Evolutionary conservation across 2,113 vertebrate genomes (phyloP), one percentile per base, ranked within the genome.

Genomic region (Mixornis gularis): DNA sequence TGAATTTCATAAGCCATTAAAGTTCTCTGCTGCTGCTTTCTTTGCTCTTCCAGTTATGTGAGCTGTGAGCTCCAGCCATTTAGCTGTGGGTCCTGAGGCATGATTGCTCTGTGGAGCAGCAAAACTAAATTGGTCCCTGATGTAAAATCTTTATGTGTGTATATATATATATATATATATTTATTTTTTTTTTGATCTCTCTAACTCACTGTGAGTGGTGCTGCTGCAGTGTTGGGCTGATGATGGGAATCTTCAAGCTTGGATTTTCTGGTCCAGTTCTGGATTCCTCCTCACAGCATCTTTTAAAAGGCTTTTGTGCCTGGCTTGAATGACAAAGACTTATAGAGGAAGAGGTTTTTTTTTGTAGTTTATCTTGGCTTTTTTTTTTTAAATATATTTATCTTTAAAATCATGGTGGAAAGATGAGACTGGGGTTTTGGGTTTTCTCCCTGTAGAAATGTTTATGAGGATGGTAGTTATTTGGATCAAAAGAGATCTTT

Each of bases 1-100:
- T 93, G 95, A 81, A 95, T 96, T 95, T 94, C 93, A 93, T 93
- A 92, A 94, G 52, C 90, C 81, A 93, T 94, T 95, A 44, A 87
- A 91, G 95, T 87, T 93, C 74, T 94, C 58, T 1, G 34, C 90
- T 60, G 90, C 82, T 60, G 90, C 82, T 94, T 90, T 83, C 90
- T 95, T 93, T 85, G 79, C 95, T 90, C 90, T 91, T 94, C 79
- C 82, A 94, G 71, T 80, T 80, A 55, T 43, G 53, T 86, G 93
- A 95, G 79, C 85, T 88, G 53, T 86, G 93, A 95, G 79, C 85
- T 88, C 79, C 83, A 94, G 87, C 76, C 87, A 86, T 94, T 94
- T 90, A 90, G 79, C 90, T 93, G 77, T 63, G 69, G 88, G 93
- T 96, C 95, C 91, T 92, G 90, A 81, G 88, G 95, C 96, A 71